These are phyloP conservation scores for Drosophila ezoana DNA, from an alignment of 2,888 invertebrate species.

Conservation along the genomic window DNA sequence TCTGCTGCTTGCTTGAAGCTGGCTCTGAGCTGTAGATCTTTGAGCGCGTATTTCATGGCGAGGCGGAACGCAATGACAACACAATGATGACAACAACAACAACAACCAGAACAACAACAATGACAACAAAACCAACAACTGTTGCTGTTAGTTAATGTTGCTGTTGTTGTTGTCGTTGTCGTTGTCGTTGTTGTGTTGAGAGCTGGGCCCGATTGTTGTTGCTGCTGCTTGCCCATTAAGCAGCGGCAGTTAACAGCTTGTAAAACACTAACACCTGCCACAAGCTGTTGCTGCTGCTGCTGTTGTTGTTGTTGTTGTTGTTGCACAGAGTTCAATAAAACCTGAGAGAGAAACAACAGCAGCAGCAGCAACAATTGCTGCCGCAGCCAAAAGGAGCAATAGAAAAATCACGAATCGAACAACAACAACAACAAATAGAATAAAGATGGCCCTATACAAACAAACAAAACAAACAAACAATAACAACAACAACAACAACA, in stretches of 20 bases:
- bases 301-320: constrained; percentile 26
- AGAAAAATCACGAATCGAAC: constrained; percentile 64
- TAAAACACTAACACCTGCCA: constrained; percentile 77
- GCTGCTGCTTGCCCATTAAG: constrained; percentile 60
- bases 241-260: constrained; percentile 77
- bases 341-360: constrained; percentile 44
- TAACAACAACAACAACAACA: constrained; percentile 27
- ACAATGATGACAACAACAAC: constrained; percentile 24
- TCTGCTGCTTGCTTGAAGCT: not conserved
- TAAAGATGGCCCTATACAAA: constrained; percentile 35
- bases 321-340: constrained; percentile 71
- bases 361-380: constrained; percentile 31
- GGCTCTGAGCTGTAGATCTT: constrained; percentile 1
- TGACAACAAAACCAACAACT: constrained; percentile 16
- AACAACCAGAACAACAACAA: constrained; percentile 16
- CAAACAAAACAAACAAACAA: constrained; percentile 39
- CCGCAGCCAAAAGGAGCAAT: constrained; percentile 67
- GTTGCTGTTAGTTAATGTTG: constrained; percentile 13
- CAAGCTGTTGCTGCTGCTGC: constrained; percentile 49
- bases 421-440: constrained; percentile 8
- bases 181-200: constrained; percentile 33
- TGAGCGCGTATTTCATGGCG: constrained; percentile 34
- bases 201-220: constrained; percentile 15
- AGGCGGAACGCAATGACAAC: constrained; percentile 52
- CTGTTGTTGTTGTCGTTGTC: constrained; percentile 8